Base-by-base conservation (phyloP, 2,113 vertebrate genomes). In the Poeciliopsis prolifica region DNA sequence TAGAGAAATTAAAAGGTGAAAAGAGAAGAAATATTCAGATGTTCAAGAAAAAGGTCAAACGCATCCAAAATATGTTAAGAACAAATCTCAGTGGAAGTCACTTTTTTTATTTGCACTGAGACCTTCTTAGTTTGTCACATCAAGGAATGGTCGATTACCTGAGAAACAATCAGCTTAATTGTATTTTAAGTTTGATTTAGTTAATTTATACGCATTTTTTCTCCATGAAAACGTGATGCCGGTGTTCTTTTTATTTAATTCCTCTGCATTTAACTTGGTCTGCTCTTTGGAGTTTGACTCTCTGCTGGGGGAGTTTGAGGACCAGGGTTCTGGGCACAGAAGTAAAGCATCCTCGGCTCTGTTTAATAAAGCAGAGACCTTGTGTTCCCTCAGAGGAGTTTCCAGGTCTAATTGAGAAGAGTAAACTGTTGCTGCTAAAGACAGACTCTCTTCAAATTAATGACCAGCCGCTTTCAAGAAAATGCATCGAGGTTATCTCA, bases 291-390 rank as follows among this genome's bases (percentile, higher is more conserved):
- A 62, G 77, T 63, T 42, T 40, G 7, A 19, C 66, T 62, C 75
- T 67, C 84, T 84, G 4, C 78, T 66, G 80, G 86, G 78, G 88
- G 42, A 75, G 77, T 91, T 91, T 90, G 79, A 86, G 83, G 80
- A 79, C 68, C 60, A 61, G 69, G 19, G 65, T 71, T 78, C 75
- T 35, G 61, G 51, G 65, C 81, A 35, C 74, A 82, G 65, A 82
- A 62, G 77, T 74, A 75, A 88, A 88, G 87, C 15, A 40, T 87
- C 86, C 83, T 85, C 65, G 15, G 79, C 79, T 65, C 51, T 26
- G 35, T 86, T 80, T 91, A 93, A 92, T 92, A 88, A 94, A 92
- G 83, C 79, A 13, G 74, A 79, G 80, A 83, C 84, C 70, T 68
- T 10, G 40, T 37, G 66, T 61, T 80, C 68, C 83, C 86, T 86